A percentile compares a stretch with the other conserved stretches of the same genome.
phyloP scores from a whole-genome alignment of 2,113 vertebrate genomes.

The Tragelaphus buxtoni region DNA sequence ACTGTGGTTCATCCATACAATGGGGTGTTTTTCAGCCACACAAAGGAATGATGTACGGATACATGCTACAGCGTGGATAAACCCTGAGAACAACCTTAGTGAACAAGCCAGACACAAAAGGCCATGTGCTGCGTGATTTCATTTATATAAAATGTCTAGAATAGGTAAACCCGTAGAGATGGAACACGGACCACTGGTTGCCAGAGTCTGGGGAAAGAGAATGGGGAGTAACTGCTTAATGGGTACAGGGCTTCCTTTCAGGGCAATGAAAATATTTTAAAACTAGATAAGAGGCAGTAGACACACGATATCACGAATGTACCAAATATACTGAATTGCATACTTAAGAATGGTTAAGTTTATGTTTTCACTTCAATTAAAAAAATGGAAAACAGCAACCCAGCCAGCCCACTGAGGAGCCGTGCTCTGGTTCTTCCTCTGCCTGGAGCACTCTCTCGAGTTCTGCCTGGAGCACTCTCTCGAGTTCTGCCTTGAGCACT shows the following conservation, averaged over 20 bases:
- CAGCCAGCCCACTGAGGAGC: not conserved
- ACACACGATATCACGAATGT: not conserved
- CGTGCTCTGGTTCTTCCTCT: not conserved
- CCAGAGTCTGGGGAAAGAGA: not conserved
- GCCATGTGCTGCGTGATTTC: not conserved
- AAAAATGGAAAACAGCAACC: not conserved
- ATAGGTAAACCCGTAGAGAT: not conserved
- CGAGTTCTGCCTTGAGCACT: too few relatives aligned
- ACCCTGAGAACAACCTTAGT: not conserved
- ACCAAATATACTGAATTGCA: not conserved
- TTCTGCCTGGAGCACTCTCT: not conserved
- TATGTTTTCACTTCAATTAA: not conserved
- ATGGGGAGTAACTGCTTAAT: not conserved
- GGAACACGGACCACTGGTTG: not conserved
- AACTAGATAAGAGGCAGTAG: not conserved
- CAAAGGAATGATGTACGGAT: not conserved
- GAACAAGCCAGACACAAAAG: not conserved
- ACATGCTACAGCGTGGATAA: rapidly evolving
- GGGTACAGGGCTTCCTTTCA: not conserved
- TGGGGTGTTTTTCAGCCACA: too few relatives aligned
- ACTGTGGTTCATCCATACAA: not conserved
- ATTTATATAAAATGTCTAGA: not conserved
- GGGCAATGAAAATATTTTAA: not conserved
- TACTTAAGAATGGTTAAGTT: not conserved
- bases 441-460: not conserved